A percentile compares a stretch with the other conserved stretches of the same genome.
phyloP scores from a whole-genome alignment of 2,113 vertebrate species.

The Pagrus major region DNA sequence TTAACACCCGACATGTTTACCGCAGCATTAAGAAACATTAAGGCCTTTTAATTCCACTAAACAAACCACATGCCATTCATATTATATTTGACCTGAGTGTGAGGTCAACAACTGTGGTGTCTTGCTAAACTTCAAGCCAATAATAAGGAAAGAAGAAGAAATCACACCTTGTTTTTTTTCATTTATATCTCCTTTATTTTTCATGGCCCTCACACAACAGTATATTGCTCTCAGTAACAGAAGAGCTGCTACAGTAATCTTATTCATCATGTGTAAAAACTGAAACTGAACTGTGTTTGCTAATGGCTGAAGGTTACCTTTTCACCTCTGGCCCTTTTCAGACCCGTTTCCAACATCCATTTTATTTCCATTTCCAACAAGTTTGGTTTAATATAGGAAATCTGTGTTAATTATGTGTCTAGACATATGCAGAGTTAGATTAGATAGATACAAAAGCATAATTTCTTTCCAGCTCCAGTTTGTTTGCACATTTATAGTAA shows the following conservation, averaged over 20 bases:
- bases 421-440: background rate
- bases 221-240: background rate
- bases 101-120: no score
- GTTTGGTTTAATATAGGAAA: no score
- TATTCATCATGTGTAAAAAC: background rate
- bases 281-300: background rate
- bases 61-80: no score
- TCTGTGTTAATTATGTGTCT: background rate
- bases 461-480: background rate
- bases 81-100: no score
- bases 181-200: no score
- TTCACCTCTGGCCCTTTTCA: background rate
- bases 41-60: no score
- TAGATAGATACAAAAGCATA: background rate
- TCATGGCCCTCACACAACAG: background rate
- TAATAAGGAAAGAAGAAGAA: no score
- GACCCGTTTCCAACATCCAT: background rate
- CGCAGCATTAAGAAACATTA: background rate
- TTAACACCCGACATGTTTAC: background rate
- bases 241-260: background rate
- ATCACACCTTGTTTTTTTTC: no score
- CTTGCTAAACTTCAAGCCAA: no score
- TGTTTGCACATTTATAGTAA: background rate
- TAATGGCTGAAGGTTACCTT: background rate
- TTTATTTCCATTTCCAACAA: no score